A percentile compares a stretch with the other conserved stretches of the same genome.
phyloP scores from a whole-genome alignment of 2,888 invertebrate species.

The Noctua fimbriata region DNA sequence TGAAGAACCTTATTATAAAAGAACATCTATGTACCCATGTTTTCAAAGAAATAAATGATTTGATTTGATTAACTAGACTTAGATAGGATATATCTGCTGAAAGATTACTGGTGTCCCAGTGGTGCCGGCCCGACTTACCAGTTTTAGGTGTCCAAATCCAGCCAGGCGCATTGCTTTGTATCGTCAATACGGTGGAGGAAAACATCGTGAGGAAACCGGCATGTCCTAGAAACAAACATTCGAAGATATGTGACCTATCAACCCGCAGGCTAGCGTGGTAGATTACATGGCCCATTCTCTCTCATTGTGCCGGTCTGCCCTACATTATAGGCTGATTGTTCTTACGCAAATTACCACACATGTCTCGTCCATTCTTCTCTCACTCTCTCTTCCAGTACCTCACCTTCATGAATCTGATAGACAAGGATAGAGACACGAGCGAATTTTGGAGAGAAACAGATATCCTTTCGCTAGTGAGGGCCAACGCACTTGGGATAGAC shows the following conservation, averaged over 20 bases:
- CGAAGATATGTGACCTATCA: not conserved
- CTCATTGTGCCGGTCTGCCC: not conserved
- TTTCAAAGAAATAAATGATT: too few species aligned
- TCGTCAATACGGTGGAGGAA: not conserved
- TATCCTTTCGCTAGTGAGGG: slow-evolving; percentile 79
- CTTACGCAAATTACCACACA: not conserved
- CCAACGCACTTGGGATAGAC: slow-evolving; percentile 77
- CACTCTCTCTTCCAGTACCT: slow-evolving; percentile 76
- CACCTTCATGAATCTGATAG: slow-evolving; percentile 82
- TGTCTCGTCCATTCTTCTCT: not conserved
- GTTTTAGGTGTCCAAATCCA: not conserved
- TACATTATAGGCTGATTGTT: not conserved
- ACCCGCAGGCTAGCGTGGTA: not conserved
- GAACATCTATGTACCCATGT: too few species aligned
- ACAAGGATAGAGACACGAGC: slow-evolving; percentile 81
- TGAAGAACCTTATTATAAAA: too few species aligned
- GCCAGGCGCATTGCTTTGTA: not conserved
- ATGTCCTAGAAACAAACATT: not conserved
- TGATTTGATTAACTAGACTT: too few species aligned
- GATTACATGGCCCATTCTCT: not conserved
- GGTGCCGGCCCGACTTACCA: not conserved
- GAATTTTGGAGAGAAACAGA: slow-evolving; percentile 87
- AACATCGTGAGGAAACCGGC: not conserved
- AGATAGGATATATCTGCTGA: too few species aligned
- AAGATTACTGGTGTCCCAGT: not conserved